phyloP scores from a whole-genome alignment of 1,140 invertebrate species.

The Steinernema feltiae region DNA sequence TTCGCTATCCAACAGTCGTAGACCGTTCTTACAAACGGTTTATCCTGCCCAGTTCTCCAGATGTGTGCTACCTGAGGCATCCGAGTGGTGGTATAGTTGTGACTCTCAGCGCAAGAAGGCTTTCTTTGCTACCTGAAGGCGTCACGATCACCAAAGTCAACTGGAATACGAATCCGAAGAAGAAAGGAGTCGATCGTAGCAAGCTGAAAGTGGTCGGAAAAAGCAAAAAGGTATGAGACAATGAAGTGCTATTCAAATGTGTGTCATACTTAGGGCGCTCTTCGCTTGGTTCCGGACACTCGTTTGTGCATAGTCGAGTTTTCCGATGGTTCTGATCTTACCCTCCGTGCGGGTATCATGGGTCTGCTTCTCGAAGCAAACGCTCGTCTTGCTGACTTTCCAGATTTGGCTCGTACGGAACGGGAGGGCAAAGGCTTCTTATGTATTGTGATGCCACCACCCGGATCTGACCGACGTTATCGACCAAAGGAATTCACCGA shows the following conservation, averaged over 20 bases:
- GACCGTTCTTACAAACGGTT: slow-evolving; percentile 28
- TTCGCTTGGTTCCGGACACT: slow-evolving; percentile 31
- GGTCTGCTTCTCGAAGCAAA: slow-evolving; percentile 31
- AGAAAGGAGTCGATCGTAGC: slow-evolving; percentile 27
- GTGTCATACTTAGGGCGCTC: slow-evolving; percentile 23
- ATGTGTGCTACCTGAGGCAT: slow-evolving; percentile 33
- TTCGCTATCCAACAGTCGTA: slow-evolving; percentile 25
- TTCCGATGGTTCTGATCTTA: slow-evolving; percentile 22
- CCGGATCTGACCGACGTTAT: background rate
- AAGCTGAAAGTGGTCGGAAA: slow-evolving; percentile 30
- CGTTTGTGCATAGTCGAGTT: slow-evolving; percentile 30
- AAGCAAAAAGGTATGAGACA: slow-evolving; percentile 27
- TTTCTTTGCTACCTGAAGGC: background rate
- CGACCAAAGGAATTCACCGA: slow-evolving; percentile 1
- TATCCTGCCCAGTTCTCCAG: slow-evolving; percentile 9
- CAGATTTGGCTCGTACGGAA: slow-evolving; percentile 17
- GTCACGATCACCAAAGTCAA: background rate
- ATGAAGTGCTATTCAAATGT: background rate
- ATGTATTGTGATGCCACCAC: background rate
- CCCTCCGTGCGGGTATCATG: slow-evolving; percentile 26
- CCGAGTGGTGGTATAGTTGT: slow-evolving; percentile 38
- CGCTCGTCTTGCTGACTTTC: background rate
- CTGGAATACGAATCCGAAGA: slow-evolving; percentile 19
- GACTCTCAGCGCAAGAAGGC: slow-evolving; percentile 6
- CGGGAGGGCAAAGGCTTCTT: slow-evolving; percentile 15